Evolutionary conservation across 2,113 vertebrate species (phyloP), one percentile per base, ranked within the genome.

Genomic region (Nerophis lumbriciformis): DNA sequence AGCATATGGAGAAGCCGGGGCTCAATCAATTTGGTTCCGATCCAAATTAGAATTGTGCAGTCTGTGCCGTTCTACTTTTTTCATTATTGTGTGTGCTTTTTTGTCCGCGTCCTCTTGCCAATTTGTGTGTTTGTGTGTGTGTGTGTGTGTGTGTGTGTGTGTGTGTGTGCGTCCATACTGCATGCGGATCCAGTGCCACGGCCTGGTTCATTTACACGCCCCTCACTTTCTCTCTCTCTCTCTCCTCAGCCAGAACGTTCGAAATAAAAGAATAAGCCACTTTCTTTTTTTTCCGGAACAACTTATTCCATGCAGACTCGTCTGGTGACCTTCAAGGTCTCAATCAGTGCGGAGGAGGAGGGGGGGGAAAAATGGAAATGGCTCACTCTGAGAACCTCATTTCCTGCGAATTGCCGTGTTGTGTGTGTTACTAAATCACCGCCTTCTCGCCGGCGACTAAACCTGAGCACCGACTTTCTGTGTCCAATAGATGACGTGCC

Each of bases 401-500:
- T 79, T 85, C 53, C 69, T 59, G 52, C 65, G 76, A 77, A 80
- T 68, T 64, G 63, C 49, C 68, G 57, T 69, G 74, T 72, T 73
- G 71, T 72, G 59, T 73, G 38, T 57, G 56, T 67, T 61, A 61
- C 73, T 56, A 63, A 77, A 71, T 67, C 61, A 66, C 63, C 67
- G 59, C 47, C 45, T 66, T 71, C 63, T 53, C 61, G 15, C 61
- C 38, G 59, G 8, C 53, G 28, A 36, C 52, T 15, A 11, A 38
- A 6, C 8, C 15, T 48, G 72, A 1, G 28, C 2, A 1, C 36
- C 49, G 54, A 54, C 42, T 59, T 15, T 68, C 5, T 75, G 35
- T 48, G 56, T 42, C 48, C 48, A 38, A 0, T 90, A 94, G 97
- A 98, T 6, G 96, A 98, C 0, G 95, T 98, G 51, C 90, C 95